These are phyloP conservation scores for Odontocolon sp. DNA, from an alignment of 2,888 invertebrate genomes.

Conservation along the genomic window DNA sequence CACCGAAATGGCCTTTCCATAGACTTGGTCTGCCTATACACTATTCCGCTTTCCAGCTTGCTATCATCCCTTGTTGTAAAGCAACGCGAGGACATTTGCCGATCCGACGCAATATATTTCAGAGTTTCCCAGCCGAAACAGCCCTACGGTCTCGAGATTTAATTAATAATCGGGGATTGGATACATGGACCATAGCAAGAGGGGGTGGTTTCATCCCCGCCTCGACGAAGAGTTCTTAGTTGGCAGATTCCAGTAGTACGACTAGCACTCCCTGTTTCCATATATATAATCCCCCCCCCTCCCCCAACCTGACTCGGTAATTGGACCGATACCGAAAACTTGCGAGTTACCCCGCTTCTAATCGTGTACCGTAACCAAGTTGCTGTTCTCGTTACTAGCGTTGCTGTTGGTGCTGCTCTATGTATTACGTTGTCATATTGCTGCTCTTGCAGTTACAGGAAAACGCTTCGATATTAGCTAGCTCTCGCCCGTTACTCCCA, in stretches of 20 bases:
- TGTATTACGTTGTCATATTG: slow-evolving; percentile 21
- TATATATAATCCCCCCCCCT: slow-evolving; percentile 24
- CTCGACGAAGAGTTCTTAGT: slow-evolving; percentile 70
- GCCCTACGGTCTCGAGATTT: slow-evolving; percentile 75
- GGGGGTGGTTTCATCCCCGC: slow-evolving; percentile 39
- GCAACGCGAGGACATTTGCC: slow-evolving; percentile 67
- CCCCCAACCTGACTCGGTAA: slow-evolving; percentile 65
- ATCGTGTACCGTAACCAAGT: slow-evolving; percentile 55
- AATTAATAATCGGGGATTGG: slow-evolving; percentile 79
- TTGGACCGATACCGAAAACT: slow-evolving; percentile 76
- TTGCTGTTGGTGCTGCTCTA: background rate
- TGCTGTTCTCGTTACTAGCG: slow-evolving; percentile 12
- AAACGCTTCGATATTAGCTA: slow-evolving; percentile 22
- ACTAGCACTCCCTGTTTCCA: slow-evolving; percentile 1
- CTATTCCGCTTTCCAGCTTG: background rate
- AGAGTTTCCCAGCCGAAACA: slow-evolving; percentile 75
- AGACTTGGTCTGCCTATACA: background rate
- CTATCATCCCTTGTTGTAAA: background rate
- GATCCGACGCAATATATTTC: slow-evolving; percentile 74
- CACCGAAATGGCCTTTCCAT: background rate
- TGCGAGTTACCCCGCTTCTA: slow-evolving; percentile 65
- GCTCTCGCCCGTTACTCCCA: background rate
- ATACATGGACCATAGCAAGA: slow-evolving; percentile 69
- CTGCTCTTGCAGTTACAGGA: slow-evolving; percentile 37
- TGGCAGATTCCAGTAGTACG: slow-evolving; percentile 68